phyloP scores from a whole-genome alignment of 2,113 vertebrate genomes.

The Corydoras sp. region DNA sequence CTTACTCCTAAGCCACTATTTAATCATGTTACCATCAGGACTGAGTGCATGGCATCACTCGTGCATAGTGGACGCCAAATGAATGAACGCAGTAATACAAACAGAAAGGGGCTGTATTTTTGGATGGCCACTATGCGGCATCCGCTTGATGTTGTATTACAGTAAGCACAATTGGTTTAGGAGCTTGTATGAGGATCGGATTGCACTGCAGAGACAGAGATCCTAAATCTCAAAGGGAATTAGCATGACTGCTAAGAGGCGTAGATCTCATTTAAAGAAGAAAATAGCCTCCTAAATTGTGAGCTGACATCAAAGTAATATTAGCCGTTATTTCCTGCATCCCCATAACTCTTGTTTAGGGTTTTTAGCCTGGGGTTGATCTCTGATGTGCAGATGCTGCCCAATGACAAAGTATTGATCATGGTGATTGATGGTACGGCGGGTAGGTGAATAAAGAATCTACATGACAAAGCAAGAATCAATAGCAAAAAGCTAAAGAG shows the following conservation, averaged over 20 bases:
- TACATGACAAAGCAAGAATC: conserved; percentile 24
- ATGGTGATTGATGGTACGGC: conserved; percentile 24
- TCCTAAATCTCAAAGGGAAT: conserved; percentile 29
- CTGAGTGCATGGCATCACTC: not conserved
- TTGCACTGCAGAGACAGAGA: conserved; percentile 35
- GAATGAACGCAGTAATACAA: not conserved
- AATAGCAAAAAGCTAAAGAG: not conserved
- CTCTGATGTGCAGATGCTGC: conserved; percentile 12
- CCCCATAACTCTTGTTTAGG: conserved; percentile 17
- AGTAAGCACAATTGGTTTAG: conserved; percentile 28
- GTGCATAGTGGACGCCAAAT: not conserved
- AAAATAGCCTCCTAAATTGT: conserved; percentile 13
- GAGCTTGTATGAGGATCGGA: conserved; percentile 20
- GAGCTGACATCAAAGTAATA: conserved; percentile 6
- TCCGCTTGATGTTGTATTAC: conserved; percentile 32
- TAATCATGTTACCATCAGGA: not conserved
- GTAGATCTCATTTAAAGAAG: conserved; percentile 28
- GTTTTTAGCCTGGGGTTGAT: conserved; percentile 5
- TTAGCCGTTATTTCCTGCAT: conserved; percentile 7
- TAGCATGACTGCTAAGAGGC: conserved; percentile 19
- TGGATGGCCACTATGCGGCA: conserved; percentile 6
- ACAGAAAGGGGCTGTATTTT: conserved; percentile 15
- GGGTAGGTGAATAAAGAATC: not conserved
- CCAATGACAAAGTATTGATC: conserved; percentile 35
- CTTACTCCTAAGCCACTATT: not conserved